phyloP scores from a whole-genome alignment of 2,888 invertebrate species.

The Rotaria macrura region DNA sequence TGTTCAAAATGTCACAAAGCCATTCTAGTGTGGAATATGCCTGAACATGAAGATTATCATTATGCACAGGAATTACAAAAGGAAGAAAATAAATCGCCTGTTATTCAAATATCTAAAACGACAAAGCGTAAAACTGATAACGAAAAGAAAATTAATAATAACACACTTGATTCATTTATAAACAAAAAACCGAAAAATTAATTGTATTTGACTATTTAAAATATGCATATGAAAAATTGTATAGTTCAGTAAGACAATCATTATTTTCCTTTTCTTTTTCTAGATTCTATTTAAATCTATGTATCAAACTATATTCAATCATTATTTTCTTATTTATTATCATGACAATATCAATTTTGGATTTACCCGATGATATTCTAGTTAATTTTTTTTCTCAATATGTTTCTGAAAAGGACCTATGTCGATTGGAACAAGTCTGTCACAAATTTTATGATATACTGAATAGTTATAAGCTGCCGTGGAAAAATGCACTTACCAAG shows the following conservation, averaged over 20 bases:
- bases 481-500: not conserved
- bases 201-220: not conserved
- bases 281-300: not conserved
- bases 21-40: conserved; percentile 57
- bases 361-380: not conserved
- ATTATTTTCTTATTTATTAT: not conserved
- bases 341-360: not conserved
- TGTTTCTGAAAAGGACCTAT: not conserved
- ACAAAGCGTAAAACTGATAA: not conserved
- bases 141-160: not conserved
- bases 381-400: not conserved
- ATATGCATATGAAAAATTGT: not conserved
- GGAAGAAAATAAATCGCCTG: conserved; percentile 42
- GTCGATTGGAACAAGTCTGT: not conserved
- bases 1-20: conserved; percentile 64
- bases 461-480: not conserved
- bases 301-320: not conserved
- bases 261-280: not conserved
- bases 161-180: not conserved
- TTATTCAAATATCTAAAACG: not conserved
- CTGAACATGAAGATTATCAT: conserved; percentile 73
- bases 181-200: not conserved
- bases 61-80: conserved; percentile 66
- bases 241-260: not conserved
- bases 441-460: not conserved